A percentile compares a stretch with the other conserved stretches of the same genome.
Conservation (phyloP, 1,140 invertebrate genomes). For the Dolichoris vasculosae region DNA sequence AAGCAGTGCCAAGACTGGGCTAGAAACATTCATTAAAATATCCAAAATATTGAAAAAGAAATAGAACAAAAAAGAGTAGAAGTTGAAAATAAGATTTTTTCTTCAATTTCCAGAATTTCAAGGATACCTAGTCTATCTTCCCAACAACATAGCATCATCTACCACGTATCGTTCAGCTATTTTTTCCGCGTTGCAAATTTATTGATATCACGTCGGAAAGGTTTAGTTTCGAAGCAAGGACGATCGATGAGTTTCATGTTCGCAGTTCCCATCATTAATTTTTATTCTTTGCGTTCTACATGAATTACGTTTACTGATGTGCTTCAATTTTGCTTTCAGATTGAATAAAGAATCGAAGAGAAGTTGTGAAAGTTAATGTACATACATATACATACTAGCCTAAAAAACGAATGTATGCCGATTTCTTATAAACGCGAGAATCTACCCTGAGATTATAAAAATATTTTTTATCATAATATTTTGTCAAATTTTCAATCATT, state of each 20-base stretch:
- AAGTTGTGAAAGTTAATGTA: neutral
- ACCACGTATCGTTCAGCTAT: constrained; percentile 70
- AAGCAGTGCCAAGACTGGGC: neutral
- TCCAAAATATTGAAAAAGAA: neutral
- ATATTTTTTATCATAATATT: too few relatives aligned
- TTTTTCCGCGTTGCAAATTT: constrained; percentile 72
- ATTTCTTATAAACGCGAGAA: neutral
- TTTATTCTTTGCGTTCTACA: constrained; percentile 10
- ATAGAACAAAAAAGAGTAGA: neutral
- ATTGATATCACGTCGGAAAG: constrained; percentile 65
- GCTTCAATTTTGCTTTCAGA: neutral
- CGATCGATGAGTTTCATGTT: constrained; percentile 13
- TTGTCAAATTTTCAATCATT: neutral
- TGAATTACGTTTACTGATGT: neutral
- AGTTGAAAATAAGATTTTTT: neutral
- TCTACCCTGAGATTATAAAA: neutral
- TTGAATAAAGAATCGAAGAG: neutral
- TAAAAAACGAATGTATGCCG: neutral
- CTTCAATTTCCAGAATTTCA: constrained; percentile 54
- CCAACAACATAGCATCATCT: constrained; percentile 63
- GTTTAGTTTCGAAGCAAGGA: neutral
- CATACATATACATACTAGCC: neutral
- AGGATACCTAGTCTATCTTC: constrained; percentile 38
- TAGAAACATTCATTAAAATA: constrained; percentile 43
- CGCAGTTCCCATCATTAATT: constrained; percentile 21